Evolutionary conservation across 1,140 invertebrate genomes (phyloP).

Genomic region (Trissolcus basalis): DNA sequence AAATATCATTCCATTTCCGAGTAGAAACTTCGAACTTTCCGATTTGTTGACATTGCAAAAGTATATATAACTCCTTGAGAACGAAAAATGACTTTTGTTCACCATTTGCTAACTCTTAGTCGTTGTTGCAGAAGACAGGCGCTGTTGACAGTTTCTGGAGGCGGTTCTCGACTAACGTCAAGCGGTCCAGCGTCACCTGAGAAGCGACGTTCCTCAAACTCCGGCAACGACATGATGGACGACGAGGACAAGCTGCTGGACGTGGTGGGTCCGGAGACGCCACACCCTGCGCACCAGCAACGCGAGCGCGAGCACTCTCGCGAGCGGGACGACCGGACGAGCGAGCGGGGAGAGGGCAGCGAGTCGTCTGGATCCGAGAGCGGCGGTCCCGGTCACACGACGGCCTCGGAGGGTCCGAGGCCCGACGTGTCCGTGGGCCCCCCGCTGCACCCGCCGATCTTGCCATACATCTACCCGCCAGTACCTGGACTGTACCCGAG

Average conservation of each 20-base stretch:
- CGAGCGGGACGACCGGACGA: conserved; percentile 70
- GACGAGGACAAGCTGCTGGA: conserved; percentile 91
- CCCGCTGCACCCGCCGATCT: conserved; percentile 88
- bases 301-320: conserved; percentile 73
- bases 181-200: conserved; percentile 85
- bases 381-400: conserved; percentile 70
- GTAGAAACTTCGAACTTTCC: too few relatives aligned
- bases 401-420: conserved; percentile 82
- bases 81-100: too few relatives aligned
- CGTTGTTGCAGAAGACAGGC: conserved; percentile 82
- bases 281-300: conserved; percentile 79
- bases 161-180: conserved; percentile 70
- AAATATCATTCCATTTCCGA: too few relatives aligned
- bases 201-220: conserved; percentile 80
- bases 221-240: conserved; percentile 79
- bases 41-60: too few relatives aligned
- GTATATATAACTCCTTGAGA: too few relatives aligned
- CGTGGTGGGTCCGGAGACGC: conserved; percentile 90
- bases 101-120: conserved; percentile 71
- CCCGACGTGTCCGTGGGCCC: conserved; percentile 92
- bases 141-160: conserved; percentile 74
- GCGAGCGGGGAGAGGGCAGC: conserved; percentile 75
- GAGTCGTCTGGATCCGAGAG: conserved; percentile 75
- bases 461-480: conserved; percentile 92
- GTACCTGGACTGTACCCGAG: conserved; percentile 85